Evolutionary conservation across 2,113 vertebrate genomes (phyloP).

Genomic region (Leuciscus idus): DNA sequence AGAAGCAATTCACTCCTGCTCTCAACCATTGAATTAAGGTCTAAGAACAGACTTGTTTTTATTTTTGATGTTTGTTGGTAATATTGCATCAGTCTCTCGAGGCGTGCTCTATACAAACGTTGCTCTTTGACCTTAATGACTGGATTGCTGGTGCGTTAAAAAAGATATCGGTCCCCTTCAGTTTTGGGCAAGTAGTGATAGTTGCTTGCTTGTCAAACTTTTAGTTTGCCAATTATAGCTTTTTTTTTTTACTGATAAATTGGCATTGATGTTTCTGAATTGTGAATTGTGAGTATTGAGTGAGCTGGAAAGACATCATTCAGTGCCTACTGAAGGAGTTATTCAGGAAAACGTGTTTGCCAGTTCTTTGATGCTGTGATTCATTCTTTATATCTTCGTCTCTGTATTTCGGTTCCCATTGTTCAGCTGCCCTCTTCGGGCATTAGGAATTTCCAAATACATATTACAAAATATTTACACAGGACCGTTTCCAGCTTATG

Average conservation of each 20-base stretch:
- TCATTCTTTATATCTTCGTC: constrained; percentile 1
- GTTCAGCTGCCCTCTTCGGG: background rate
- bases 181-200: constrained; percentile 49
- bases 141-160: constrained; percentile 37
- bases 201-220: background rate
- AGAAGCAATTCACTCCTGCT: constrained; percentile 31
- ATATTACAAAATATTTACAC: constrained; percentile 24
- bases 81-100: constrained; percentile 19
- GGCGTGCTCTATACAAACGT: background rate
- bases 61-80: constrained; percentile 63
- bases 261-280: constrained; percentile 36
- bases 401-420: constrained; percentile 1
- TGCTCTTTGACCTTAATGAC: constrained; percentile 17
- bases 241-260: constrained; percentile 6
- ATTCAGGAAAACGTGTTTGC: background rate
- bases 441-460: constrained; percentile 3
- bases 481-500: background rate
- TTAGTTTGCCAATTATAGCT: constrained; percentile 33
- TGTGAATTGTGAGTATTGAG: background rate
- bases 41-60: constrained; percentile 34
- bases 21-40: constrained; percentile 51
- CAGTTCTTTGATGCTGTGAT: constrained; percentile 13
- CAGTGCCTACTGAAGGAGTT: constrained; percentile 2
- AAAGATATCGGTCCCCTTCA: constrained; percentile 23
- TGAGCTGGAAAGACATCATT: background rate